Evolutionary conservation across 2,797 vertebrate species (phyloP), one percentile per base, ranked within the genome.

Genomic region (Eutrigla gurnardus): DNA sequence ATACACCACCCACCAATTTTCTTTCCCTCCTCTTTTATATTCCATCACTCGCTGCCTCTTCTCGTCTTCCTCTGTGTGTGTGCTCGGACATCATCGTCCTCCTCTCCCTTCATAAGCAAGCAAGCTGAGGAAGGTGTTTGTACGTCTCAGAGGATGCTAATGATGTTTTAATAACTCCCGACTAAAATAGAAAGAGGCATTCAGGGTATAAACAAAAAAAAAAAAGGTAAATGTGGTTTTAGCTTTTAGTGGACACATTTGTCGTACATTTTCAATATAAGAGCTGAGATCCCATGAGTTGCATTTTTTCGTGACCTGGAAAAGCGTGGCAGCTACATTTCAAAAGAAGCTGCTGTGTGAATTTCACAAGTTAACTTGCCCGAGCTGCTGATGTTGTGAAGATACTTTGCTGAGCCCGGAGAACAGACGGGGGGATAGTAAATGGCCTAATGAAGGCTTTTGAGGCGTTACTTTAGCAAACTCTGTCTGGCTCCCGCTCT

Each of bases 341-440:
- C 37, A 82, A 69, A 67, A 75, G 71, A 33, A 18, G 68, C 74
- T 33, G 42, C 40, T 64, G 46, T 78, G 64, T 50, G 71, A 75
- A 49, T 82, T 89, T 85, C 18, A 14, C 17, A 79, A 81, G 83
- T 86, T 83, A 69, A 78, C 83, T 82, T 72, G 58, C 25, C 13
- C 11, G 57, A 65, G 72, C 70, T 90, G 86, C 86, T 83, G 81
- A 88, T 74, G 69, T 73, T 77, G 71, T 80, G 77, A 79, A 65
- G 78, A 72, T 54, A 53, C 75, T 83, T 63, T 85, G 86, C 85
- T 82, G 86, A 86, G 74, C 70, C 40, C 0, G 2, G 73, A 78
- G 63, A 86, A 87, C 59, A 79, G 62, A 79, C 43, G 32, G 47
- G 3, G 3, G 59, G 46, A 52, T 68, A 18, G 68, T 32, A 46